Percentiles rank a stretch among this genome's conserved stretches.
Conservation (phyloP, 2,888 invertebrate genomes). For the Epinotia demarniana region DNA sequence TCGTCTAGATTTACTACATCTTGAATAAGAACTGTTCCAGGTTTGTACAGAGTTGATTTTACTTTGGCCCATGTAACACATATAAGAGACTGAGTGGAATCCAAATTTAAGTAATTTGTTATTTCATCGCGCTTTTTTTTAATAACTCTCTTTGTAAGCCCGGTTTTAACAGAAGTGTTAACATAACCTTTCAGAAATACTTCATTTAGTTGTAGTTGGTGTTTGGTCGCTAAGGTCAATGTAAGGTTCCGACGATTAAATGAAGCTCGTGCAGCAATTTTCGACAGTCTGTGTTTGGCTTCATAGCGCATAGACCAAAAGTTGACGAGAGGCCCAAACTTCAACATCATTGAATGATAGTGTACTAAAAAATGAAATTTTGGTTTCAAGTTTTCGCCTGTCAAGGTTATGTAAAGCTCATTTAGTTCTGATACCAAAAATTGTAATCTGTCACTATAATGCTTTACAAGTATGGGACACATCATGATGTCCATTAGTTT, state of each 20-base stretch:
- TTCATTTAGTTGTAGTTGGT: conserved; percentile 43
- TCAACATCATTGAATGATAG: not conserved
- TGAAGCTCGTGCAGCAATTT: conserved; percentile 43
- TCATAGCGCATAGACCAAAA: conserved; percentile 10
- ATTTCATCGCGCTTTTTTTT: conserved; percentile 1
- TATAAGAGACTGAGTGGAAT: not conserved
- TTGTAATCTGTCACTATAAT: not conserved
- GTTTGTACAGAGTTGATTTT: not conserved
- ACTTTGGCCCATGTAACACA: conserved; percentile 5
- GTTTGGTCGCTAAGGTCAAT: conserved; percentile 38
- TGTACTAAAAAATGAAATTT: conserved; percentile 6
- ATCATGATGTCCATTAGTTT: not conserved
- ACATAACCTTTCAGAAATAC: conserved; percentile 34
- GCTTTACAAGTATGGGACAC: not conserved
- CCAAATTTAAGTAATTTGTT: not conserved
- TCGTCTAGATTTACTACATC: not conserved
- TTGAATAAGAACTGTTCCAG: not conserved
- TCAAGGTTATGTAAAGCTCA: conserved; percentile 6
- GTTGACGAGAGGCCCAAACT: conserved; percentile 6
- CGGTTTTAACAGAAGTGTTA: conserved; percentile 6
- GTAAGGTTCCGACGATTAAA: conserved; percentile 44
- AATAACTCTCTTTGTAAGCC: conserved; percentile 13
- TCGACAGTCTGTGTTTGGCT: conserved; percentile 39
- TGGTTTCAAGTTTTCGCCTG: not conserved
- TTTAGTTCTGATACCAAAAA: conserved; percentile 14